Evolutionary conservation across 2,113 vertebrate genomes (phyloP).

Genomic region (Reinhardtius hippoglossoides): DNA sequence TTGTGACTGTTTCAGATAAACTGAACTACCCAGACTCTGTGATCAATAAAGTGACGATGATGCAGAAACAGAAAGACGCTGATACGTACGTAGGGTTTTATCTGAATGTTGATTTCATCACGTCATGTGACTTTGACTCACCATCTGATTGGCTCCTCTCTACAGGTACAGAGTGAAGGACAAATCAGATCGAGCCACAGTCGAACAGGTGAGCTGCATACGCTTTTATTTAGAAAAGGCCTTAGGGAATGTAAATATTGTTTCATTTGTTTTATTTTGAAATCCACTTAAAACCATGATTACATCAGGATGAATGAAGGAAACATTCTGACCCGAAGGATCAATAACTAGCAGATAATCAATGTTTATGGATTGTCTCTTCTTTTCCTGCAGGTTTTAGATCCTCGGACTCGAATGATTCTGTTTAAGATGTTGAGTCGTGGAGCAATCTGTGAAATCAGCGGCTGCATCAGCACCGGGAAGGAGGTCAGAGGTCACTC

Average conservation of each 20-base stretch:
- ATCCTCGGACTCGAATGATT: conserved; percentile 96
- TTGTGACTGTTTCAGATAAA: conserved; percentile 67
- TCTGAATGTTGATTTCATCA: neutral
- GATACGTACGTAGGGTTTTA: conserved; percentile 71
- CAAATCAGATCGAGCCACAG: conserved; percentile 96
- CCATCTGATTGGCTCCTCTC: conserved; percentile 36
- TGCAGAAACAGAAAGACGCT: conserved; percentile 79
- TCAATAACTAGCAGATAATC: neutral
- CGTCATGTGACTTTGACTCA: conserved; percentile 15
- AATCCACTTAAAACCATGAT: neutral
- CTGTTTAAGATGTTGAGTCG: conserved; percentile 96
- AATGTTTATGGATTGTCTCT: neutral
- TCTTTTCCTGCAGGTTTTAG: conserved; percentile 85
- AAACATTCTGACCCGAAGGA: neutral
- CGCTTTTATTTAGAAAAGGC: conserved; percentile 27
- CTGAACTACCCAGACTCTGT: conserved; percentile 75
- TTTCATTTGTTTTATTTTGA: neutral
- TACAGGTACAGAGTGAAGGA: conserved; percentile 94
- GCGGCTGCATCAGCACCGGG: conserved; percentile 98
- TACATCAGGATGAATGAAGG: too few species aligned
- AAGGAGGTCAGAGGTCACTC: conserved; percentile 86
- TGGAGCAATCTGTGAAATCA: conserved; percentile 91
- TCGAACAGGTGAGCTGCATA: conserved; percentile 88
- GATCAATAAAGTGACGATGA: conserved; percentile 80
- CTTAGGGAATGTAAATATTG: neutral